phyloP scores from a whole-genome alignment of 2,113 vertebrate genomes.

The Rhinolophus ferrumequinum region DNA sequence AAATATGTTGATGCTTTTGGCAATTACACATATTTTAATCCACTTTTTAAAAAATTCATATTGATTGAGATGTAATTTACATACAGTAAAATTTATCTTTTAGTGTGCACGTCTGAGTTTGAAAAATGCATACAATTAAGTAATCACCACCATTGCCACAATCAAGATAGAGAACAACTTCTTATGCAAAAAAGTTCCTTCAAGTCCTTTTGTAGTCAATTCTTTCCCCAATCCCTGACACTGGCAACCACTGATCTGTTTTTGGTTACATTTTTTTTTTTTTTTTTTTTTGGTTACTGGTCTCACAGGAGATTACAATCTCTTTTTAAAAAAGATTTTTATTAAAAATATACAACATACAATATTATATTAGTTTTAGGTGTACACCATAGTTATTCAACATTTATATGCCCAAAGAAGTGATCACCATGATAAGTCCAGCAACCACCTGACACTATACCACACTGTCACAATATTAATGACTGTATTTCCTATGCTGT shows the following conservation, averaged over 20 bases:
- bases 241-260: background rate
- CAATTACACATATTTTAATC: slow-evolving; percentile 62
- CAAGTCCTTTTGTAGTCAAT: background rate
- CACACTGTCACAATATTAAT: too few species aligned
- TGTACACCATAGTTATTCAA: too few species aligned
- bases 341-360: too few species aligned
- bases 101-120: background rate
- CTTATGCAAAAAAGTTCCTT: background rate
- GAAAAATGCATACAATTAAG: background rate
- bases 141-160: background rate
- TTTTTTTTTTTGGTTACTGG: background rate
- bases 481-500: too few species aligned
- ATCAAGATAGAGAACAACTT: background rate
- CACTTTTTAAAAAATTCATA: background rate
- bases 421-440: too few species aligned
- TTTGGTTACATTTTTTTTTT: background rate
- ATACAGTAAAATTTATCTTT: background rate
- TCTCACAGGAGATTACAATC: too few species aligned
- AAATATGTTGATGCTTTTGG: slow-evolving; percentile 50
- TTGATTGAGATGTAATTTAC: background rate
- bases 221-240: background rate
- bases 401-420: too few species aligned
- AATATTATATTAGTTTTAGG: too few species aligned
- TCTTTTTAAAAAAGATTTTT: too few species aligned
- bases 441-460: too few species aligned